These are phyloP conservation scores for Sinotaia quadrata DNA, from an alignment of 2,888 invertebrate genomes.

Conservation along the genomic window DNA sequence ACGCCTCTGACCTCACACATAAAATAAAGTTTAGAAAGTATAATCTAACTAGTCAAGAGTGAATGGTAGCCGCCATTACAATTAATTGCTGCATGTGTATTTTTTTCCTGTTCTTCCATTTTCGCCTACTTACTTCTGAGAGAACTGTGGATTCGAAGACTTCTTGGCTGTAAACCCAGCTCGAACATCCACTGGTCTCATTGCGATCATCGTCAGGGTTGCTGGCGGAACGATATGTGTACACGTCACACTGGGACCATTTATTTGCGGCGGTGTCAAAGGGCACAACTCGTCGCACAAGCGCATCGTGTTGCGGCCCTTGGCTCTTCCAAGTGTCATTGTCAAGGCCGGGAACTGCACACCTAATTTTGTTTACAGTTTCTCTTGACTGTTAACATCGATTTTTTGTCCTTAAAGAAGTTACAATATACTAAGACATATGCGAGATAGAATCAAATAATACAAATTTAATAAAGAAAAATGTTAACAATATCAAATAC, in stretches of 20 bases:
- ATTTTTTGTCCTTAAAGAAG: too few relatives aligned
- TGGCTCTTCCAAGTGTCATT: constrained; percentile 25
- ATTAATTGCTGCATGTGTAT: too few relatives aligned
- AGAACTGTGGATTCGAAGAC: constrained; percentile 28
- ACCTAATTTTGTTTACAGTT: background rate
- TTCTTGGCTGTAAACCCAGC: constrained; percentile 36
- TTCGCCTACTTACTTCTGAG: constrained; percentile 21
- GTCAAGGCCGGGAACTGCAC: constrained; percentile 19
- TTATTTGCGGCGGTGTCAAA: background rate
- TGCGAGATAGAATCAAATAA: background rate
- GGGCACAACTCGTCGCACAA: background rate
- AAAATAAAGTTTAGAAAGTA: too few relatives aligned
- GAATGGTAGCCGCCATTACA: too few relatives aligned
- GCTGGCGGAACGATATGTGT: background rate
- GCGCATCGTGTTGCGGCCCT: constrained; percentile 4
- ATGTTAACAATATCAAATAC: too few relatives aligned
- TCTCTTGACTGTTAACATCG: too few relatives aligned
- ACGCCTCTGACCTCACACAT: too few relatives aligned
- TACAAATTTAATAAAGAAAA: background rate
- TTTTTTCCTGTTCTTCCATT: too few relatives aligned
- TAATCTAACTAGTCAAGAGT: too few relatives aligned
- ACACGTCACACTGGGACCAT: background rate
- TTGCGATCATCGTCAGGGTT: background rate
- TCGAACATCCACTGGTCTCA: constrained; percentile 15
- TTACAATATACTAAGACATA: too few relatives aligned